These are phyloP conservation scores for Bucco capensis DNA, from an alignment of 2,113 vertebrate species.

Conservation along the genomic window DNA sequence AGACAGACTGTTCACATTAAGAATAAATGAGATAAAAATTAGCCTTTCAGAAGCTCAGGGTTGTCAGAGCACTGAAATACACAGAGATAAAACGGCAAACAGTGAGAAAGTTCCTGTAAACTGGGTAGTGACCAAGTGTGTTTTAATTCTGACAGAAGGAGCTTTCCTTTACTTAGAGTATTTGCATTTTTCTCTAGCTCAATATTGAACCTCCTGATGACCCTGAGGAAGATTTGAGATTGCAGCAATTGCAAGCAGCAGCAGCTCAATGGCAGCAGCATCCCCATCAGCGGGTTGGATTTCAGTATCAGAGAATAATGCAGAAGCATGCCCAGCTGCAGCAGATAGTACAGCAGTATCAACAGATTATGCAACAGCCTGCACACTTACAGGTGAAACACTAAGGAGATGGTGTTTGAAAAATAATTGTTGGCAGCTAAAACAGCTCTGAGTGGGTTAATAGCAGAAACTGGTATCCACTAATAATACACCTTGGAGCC, in stretches of 20 bases:
- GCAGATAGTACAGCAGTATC: conserved; percentile 90
- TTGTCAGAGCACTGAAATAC: not conserved
- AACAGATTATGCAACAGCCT: conserved; percentile 89
- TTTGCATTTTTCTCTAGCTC: conserved; percentile 59
- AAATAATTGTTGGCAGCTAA: not conserved
- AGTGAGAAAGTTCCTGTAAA: not conserved
- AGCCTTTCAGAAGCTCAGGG: not conserved
- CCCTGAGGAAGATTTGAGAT: conserved; percentile 86
- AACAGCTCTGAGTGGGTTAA: not conserved
- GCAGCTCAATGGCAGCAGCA: conserved; percentile 98
- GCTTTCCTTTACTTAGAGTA: not conserved
- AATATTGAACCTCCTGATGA: conserved; percentile 75
- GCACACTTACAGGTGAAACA: conserved; percentile 84
- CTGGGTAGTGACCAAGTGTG: not conserved
- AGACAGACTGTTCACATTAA: not conserved
- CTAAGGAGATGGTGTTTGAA: not conserved
- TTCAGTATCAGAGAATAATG: conserved; percentile 97
- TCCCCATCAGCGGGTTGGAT: conserved; percentile 88
- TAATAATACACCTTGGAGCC: not conserved
- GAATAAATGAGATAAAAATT: not conserved
- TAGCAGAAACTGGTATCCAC: not conserved
- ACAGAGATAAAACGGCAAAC: not conserved
- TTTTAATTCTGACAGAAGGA: not conserved
- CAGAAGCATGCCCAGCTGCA: conserved; percentile 93
- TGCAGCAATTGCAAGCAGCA: conserved; percentile 91